These are phyloP conservation scores for Andricus grossulariae DNA, from an alignment of 1,140 invertebrate species.

Conservation along the genomic window DNA sequence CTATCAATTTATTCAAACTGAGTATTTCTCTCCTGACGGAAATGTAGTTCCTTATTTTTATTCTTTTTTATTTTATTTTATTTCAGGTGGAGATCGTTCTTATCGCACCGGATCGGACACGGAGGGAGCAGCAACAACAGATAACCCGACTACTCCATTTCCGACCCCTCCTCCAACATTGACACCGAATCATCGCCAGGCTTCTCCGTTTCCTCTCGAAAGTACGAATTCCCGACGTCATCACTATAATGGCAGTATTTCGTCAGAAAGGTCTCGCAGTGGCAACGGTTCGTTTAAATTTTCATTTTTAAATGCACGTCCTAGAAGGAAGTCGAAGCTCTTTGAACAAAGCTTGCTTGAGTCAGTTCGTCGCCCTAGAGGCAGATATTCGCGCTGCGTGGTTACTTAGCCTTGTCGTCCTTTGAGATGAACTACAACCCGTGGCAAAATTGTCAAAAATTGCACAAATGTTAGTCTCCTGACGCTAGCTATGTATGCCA, in stretches of 20 bases:
- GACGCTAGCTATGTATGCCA: not conserved
- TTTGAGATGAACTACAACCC: conserved; percentile 1
- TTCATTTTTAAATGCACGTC: conserved; percentile 27
- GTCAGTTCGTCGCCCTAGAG: conserved; percentile 3
- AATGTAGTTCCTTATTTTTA: too few species aligned
- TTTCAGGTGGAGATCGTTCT: conserved; percentile 75
- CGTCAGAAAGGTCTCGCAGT: conserved; percentile 65
- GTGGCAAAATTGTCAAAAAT: not conserved
- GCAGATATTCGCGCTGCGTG: conserved; percentile 1
- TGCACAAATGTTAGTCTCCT: not conserved
- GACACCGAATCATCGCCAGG: conserved; percentile 78
- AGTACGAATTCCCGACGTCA: conserved; percentile 79
- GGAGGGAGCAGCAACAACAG: conserved; percentile 75
- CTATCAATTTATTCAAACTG: too few species aligned
- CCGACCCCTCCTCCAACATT: conserved; percentile 73
- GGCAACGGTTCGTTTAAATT: conserved; percentile 56
- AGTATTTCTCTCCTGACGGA: too few species aligned
- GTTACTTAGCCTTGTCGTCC: conserved; percentile 7
- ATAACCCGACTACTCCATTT: conserved; percentile 74
- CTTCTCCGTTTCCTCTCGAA: conserved; percentile 82
- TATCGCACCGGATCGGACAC: conserved; percentile 79
- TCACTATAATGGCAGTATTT: conserved; percentile 72
- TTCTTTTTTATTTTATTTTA: not conserved
- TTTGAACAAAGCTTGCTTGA: conserved; percentile 11
- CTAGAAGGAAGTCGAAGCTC: not conserved